These are phyloP conservation scores for Oedothorax gibbosus DNA, from an alignment of 1,140 invertebrate genomes.

Conservation along the genomic window DNA sequence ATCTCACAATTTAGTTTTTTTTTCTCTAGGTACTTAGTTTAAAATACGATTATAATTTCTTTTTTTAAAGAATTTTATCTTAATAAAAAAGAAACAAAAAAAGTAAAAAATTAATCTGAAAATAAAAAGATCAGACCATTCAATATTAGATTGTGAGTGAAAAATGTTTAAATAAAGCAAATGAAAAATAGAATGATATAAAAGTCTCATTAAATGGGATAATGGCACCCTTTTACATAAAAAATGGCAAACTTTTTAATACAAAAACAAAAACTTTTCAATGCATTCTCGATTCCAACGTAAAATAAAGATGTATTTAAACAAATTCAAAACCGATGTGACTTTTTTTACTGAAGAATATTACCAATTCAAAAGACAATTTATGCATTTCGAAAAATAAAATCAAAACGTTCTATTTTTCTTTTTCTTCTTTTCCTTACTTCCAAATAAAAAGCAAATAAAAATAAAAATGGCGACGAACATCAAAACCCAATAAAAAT, in stretches of 20 bases:
- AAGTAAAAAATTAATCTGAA: background rate
- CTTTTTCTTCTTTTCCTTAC: background rate
- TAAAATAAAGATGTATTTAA: constrained; percentile 8
- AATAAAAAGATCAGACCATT: background rate
- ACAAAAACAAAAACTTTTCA: background rate
- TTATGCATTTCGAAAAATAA: constrained; percentile 8
- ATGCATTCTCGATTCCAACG: no score
- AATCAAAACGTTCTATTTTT: constrained; percentile 11
- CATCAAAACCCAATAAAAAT: constrained; percentile 14
- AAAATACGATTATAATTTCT: no score
- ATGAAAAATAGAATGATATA: background rate
- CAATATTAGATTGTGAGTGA: background rate
- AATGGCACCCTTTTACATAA: no score
- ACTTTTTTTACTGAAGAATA: background rate
- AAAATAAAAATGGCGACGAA: background rate
- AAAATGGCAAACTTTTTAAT: background rate
- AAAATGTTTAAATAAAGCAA: background rate
- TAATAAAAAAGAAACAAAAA: background rate
- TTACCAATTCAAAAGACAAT: constrained; percentile 29
- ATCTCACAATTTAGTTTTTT: no score
- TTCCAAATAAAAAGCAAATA: no score
- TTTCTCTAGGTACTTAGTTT: no score
- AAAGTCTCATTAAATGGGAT: background rate
- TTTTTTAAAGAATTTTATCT: no score
- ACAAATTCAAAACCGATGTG: constrained; percentile 23